phyloP scores from a whole-genome alignment of 2,888 invertebrate genomes.

The Latheticus oryzae region DNA sequence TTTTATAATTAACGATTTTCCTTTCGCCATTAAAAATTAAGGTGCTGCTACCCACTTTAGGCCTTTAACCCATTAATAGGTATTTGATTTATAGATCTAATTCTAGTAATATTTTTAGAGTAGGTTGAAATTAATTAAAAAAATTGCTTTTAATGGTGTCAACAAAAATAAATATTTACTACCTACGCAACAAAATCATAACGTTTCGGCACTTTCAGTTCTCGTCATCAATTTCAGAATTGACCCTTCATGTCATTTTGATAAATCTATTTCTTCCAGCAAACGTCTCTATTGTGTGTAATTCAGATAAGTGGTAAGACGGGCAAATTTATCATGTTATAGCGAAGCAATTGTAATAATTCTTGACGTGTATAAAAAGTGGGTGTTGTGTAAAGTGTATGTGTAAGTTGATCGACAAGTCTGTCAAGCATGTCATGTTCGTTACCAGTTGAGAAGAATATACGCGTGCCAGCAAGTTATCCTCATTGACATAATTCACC shows the following conservation, averaged over 20 bases:
- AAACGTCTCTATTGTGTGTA: conserved; percentile 34
- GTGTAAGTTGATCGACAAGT: conserved; percentile 48
- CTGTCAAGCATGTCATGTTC: conserved; percentile 50
- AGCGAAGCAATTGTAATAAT: conserved; percentile 34
- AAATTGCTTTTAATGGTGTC: conserved; percentile 28
- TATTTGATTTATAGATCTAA: conserved; percentile 22
- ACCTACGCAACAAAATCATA: conserved; percentile 19
- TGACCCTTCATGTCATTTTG: conserved; percentile 10
- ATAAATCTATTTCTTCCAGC: conserved; percentile 27
- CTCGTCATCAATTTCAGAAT: conserved; percentile 2
- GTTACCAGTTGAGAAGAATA: conserved; percentile 42
- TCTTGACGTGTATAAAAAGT: conserved; percentile 32
- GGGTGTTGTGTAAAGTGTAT: conserved; percentile 22
- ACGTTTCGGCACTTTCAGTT: conserved; percentile 5
- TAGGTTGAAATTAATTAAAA: conserved; percentile 32
- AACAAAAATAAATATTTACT: conserved; percentile 17
- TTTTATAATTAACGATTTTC: conserved; percentile 8
- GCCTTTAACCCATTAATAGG: conserved; percentile 13
- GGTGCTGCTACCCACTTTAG: conserved; percentile 22
- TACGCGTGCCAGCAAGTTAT: conserved; percentile 40
- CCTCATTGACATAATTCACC: conserved; percentile 41
- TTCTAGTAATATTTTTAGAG: conserved; percentile 23
- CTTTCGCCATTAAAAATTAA: conserved; percentile 14
- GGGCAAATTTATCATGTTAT: conserved; percentile 33
- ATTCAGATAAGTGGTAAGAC: conserved; percentile 27